A percentile compares a stretch with the other conserved stretches of the same genome.
Conservation (phyloP, 1,140 invertebrate genomes). For the Nasonia giraulti region DNA sequence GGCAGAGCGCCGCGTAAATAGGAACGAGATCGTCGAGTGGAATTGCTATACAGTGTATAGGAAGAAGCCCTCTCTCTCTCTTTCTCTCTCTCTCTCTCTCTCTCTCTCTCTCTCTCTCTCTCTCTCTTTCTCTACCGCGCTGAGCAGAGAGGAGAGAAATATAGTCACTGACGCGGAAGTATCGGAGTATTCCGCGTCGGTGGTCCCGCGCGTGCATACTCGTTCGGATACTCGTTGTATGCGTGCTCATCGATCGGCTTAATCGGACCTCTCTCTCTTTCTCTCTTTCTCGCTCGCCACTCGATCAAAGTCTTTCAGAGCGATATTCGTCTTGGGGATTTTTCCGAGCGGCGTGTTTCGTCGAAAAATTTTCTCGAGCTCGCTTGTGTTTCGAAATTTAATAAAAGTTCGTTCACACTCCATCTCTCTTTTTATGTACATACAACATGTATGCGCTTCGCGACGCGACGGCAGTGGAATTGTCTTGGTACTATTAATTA, state of each 20-base stretch:
- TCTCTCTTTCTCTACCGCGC: too few relatives aligned
- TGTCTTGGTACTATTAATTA: conserved; percentile 41
- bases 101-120: too few relatives aligned
- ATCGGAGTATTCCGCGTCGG: conserved; percentile 52
- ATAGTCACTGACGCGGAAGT: conserved; percentile 48
- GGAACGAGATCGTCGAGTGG: not conserved
- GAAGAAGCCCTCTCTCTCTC: too few relatives aligned
- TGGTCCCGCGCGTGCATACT: conserved; percentile 8
- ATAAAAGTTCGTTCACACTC: conserved; percentile 15
- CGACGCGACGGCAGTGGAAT: not conserved
- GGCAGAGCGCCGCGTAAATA: not conserved
- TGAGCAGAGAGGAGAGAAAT: not conserved
- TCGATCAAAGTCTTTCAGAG: not conserved
- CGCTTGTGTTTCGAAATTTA: not conserved
- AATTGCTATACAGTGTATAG: not conserved
- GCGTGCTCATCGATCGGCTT: conserved; percentile 43
- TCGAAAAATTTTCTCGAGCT: not conserved
- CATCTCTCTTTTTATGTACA: too few relatives aligned
- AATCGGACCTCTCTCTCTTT: not conserved
- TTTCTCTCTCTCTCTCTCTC: too few relatives aligned
- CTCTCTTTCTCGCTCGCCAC: not conserved
- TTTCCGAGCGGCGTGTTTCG: not conserved
- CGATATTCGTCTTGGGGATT: too few relatives aligned
- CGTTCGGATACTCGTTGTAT: conserved; percentile 52
- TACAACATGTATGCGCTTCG: too few relatives aligned